Base-by-base conservation (phyloP, 1,140 invertebrate species). In the Anthonomus grandis region DNA sequence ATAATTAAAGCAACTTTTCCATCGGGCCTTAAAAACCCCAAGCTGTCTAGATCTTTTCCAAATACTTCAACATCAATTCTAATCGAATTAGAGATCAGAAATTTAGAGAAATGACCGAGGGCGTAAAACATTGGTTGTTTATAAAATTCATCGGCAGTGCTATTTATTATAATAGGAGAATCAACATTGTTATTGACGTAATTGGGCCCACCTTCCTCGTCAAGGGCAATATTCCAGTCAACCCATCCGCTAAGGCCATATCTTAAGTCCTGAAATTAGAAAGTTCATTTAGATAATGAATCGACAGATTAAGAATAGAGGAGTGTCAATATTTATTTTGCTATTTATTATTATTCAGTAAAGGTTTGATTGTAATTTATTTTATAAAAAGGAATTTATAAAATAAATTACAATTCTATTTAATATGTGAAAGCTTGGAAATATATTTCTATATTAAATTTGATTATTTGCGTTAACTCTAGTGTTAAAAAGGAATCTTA, bases 181-280 rank as follows among this genome's bases (percentile, higher is more conserved):
- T 89, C 86, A 3, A 85, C 83, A 66, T 74, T 75, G 60, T 87
- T 85, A 6, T 79, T 74, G 0, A 77, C 80, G 78, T 82, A 87
- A 66, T 82, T 87, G 3, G 86, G 85, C 9, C 86, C 86, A 31
- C 86, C 86, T 38, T 75, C 64, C 60, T 74, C 61, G 67, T 86
- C 73, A n/a, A 90, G 66, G 8, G 78, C 82, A 34, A 89, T 70
- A 69, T 89, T 90, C 87, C 87, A 90, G 70, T 90, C 87, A n/a
- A 83, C 75, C 84, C 84, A 87, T 1, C 83, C 81, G 75, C 66
- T 79, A 65, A 70, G 74, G 67, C 65, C 12, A 57, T 79, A 65
- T 59, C 81, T 79, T 21, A 86, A 65, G 73, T 84, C 78, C 76
- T 84, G 62, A 41, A 56, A 65, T 31, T n/a, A n/a, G n/a, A n/a